phyloP scores from a whole-genome alignment of 2,113 vertebrate genomes.

The Trogon melanurus region DNA sequence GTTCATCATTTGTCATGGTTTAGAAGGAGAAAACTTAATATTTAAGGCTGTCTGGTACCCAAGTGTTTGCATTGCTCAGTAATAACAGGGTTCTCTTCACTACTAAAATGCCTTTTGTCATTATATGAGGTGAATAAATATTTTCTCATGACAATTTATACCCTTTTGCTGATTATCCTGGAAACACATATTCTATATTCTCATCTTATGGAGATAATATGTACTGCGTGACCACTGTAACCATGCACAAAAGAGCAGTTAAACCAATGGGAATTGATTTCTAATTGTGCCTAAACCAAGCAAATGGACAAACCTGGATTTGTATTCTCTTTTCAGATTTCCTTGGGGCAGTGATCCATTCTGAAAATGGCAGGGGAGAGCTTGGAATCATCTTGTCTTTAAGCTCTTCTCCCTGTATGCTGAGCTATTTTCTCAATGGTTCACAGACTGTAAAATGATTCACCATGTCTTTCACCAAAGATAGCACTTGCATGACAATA shows the following conservation, averaged over 20 bases:
- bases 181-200: not conserved
- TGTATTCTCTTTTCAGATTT: not conserved
- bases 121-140: not conserved
- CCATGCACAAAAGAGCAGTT: not conserved
- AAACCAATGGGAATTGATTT: not conserved
- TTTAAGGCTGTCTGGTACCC: not conserved
- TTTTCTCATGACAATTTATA: not conserved
- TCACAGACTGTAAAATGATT: not conserved
- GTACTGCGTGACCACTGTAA: not conserved
- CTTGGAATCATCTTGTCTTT: rapidly evolving
- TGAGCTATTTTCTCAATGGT: not conserved
- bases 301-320: not conserved
- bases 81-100: not conserved
- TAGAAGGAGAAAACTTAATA: not conserved
- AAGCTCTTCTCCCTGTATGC: not conserved
- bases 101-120: not conserved
- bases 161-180: not conserved
- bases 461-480: not conserved
- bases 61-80: not conserved
- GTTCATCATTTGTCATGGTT: not conserved
- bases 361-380: rapidly evolving
- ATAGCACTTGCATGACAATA: not conserved
- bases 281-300: not conserved
- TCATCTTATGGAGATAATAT: not conserved
- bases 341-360: not conserved